These are phyloP conservation scores for Orthonevra nobilis DNA, from an alignment of 2,888 invertebrate genomes.

Conservation along the genomic window DNA sequence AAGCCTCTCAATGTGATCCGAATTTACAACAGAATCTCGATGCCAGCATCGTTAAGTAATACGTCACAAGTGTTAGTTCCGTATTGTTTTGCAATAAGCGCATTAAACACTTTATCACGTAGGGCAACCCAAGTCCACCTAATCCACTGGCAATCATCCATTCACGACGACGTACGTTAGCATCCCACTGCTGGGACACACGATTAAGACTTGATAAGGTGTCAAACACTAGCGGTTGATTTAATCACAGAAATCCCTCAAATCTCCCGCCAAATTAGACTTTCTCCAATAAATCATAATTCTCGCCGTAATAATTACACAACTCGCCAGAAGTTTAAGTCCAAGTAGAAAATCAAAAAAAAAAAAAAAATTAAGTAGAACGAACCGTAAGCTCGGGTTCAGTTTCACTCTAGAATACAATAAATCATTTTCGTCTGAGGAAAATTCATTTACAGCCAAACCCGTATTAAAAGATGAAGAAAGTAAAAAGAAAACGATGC, in stretches of 20 bases:
- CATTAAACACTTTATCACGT: too few relatives aligned
- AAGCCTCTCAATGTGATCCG: conserved; percentile 15
- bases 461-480: conserved; percentile 6
- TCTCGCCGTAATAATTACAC: conserved; percentile 32
- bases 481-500: conserved; percentile 16
- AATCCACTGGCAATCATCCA: conserved; percentile 35
- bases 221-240: not conserved
- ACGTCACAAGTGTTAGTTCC: conserved; percentile 32
- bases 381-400: conserved; percentile 3
- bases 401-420: conserved; percentile 19
- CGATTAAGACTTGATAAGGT: not conserved
- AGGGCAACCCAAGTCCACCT: too few relatives aligned
- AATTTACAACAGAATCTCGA: conserved; percentile 19
- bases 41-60: conserved; percentile 20
- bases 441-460: conserved; percentile 33
- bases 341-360: too few relatives aligned
- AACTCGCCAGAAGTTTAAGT: too few relatives aligned
- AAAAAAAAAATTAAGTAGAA: conserved; percentile 33
- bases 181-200: not conserved
- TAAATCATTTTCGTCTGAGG: conserved; percentile 32
- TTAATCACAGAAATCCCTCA: conserved; percentile 3
- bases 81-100: conserved; percentile 41
- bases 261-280: too few relatives aligned
- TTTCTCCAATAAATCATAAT: conserved; percentile 54
- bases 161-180: conserved; percentile 28